Base-by-base conservation (phyloP, 2,797 vertebrate genomes). In the Babyrousa celebensis region DNA sequence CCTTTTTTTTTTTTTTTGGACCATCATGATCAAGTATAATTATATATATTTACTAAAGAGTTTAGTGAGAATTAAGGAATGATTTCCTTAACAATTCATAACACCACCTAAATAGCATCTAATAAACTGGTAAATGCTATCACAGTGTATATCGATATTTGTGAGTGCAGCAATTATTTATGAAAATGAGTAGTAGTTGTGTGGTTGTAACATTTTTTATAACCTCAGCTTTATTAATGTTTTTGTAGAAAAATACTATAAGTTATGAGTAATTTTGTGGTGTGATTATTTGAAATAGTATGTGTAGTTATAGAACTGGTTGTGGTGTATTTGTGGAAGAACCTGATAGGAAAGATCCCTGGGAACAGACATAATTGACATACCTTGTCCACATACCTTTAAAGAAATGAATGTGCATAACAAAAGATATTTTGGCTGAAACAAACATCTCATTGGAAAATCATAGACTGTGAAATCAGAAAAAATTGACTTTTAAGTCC, bases 171-270 rank as follows among this genome's bases (percentile, higher is more conserved):
- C 2, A 32, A 54, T 70, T 80, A 63, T 62, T 63, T 84, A 12
- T 80, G 14, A 71, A 91, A 80, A 88, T 80, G 27, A 89, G 14
- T 52, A 78, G 32, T 56, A 74, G 12, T 77, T 85, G 77, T 32
- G 2, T 15, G 12, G 3, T 62, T 85, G 1, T 79, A 77, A 79
- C 54, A 36, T 16, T 43, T 94, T 87, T 78, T 56, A 58, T 32
- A 58, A 6, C 3, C 89, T 18, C 62, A 29, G 6, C n/a, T 14
- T 62, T 68, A 70, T 48, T 75, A 56, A 52, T 65, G 1, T 75
- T 27, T 4, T 54, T 77, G 12, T 32, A 58, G 14, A 92, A 29
- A 67, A 43, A 67, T 3, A 62, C 17, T 17, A 29, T 62, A 32
- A 71, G 7, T 58, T 74, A 63, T 63, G 5, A 15, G 12, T 6